Evolutionary conservation across 2,888 invertebrate genomes (phyloP).

Genomic region (Watsonalla binaria): DNA sequence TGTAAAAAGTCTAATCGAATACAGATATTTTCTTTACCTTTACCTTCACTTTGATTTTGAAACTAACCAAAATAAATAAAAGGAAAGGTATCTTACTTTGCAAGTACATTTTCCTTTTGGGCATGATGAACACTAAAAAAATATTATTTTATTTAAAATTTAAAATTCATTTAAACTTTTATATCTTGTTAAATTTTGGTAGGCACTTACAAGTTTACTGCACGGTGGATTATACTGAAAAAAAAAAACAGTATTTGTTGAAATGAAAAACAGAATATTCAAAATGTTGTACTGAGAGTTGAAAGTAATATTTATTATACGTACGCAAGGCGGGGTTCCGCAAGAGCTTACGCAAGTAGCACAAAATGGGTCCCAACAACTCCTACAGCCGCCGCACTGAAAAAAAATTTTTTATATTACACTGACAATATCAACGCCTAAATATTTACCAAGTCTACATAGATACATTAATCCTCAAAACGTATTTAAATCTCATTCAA

Average conservation of each 20-base stretch:
- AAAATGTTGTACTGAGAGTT: too few species aligned
- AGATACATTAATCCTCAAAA: too few species aligned
- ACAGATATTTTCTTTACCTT: too few species aligned
- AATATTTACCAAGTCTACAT: too few species aligned
- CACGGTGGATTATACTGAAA: constrained; percentile 21
- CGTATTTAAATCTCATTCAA: not conserved
- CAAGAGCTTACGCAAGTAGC: constrained; percentile 20
- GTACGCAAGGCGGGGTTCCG: constrained; percentile 23
- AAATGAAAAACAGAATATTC: not conserved
- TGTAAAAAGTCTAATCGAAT: too few species aligned
- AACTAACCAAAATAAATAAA: not conserved
- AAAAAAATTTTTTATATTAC: constrained; percentile 5
- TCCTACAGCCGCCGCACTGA: constrained; percentile 45
- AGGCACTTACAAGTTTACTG: constrained; percentile 16
- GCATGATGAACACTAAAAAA: constrained; percentile 28
- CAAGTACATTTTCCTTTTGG: constrained; percentile 30
- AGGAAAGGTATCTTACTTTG: constrained; percentile 24
- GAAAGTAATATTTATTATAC: constrained; percentile 8
- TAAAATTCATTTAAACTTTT: not conserved
- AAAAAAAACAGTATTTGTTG: not conserved
- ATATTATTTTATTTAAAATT: not conserved
- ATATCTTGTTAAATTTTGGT: not conserved
- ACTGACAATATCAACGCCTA: too few species aligned
- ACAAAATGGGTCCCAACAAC: constrained; percentile 33
- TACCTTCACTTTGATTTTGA: too few species aligned